These are phyloP conservation scores for Eufriesea mexicana DNA, from an alignment of 1,140 invertebrate species.

Conservation along the genomic window DNA sequence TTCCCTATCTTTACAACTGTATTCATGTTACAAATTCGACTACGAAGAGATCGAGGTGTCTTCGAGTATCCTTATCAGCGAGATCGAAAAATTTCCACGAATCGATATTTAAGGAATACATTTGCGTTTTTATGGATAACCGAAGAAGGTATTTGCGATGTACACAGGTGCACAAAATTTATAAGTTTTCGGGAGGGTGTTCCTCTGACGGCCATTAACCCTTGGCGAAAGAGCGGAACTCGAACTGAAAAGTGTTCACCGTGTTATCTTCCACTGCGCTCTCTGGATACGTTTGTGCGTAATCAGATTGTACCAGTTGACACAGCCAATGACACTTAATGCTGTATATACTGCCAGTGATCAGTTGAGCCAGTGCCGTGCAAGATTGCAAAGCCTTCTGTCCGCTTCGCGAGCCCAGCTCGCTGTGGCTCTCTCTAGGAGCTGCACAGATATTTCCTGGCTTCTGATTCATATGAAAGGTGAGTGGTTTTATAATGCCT, in stretches of 20 bases:
- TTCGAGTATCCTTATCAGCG: background rate
- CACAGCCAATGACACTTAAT: constrained; percentile 51
- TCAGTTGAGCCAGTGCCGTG: constrained; percentile 9
- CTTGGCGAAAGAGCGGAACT: background rate
- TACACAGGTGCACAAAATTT: too few species aligned
- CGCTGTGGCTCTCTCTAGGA: too few species aligned
- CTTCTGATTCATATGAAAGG: background rate
- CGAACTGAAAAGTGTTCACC: background rate
- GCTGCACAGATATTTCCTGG: background rate
- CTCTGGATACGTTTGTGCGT: background rate
- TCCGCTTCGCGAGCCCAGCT: constrained; percentile 23
- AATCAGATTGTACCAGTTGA: constrained; percentile 41
- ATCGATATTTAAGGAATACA: background rate
- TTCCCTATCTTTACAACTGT: background rate
- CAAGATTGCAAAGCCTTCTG: background rate
- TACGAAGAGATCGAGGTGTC: background rate
- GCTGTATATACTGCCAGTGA: constrained; percentile 8
- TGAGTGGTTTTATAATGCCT: background rate
- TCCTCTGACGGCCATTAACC: background rate
- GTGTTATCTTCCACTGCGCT: constrained; percentile 40
- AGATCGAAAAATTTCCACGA: background rate
- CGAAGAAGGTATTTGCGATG: background rate
- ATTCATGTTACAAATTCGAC: background rate
- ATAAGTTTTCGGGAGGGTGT: background rate
- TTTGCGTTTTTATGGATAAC: background rate